Conservation (phyloP, 2,888 invertebrate genomes). For the Eumacrocentrus americanus region DNA sequence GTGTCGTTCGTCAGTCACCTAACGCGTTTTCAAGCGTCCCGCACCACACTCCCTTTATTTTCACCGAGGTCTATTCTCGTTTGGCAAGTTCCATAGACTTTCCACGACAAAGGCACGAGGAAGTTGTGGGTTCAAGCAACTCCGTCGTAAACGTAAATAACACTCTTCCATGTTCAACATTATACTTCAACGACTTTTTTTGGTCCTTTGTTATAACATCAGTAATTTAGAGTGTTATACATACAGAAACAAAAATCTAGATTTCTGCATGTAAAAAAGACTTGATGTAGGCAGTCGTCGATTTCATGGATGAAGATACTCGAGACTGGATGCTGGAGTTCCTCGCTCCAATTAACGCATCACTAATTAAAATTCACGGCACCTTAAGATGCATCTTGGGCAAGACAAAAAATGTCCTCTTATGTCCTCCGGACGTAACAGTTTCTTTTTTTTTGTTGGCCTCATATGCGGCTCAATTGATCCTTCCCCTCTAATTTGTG, state of each 20-base stretch:
- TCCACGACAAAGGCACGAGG: constrained; percentile 21
- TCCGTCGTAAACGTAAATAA: neutral
- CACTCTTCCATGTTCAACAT: neutral
- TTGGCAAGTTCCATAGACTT: constrained; percentile 39
- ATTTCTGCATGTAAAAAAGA: too few species aligned
- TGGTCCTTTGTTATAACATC: neutral
- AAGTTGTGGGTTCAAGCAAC: neutral
- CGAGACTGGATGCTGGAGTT: neutral
- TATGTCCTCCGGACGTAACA: constrained; percentile 1
- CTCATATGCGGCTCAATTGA: constrained; percentile 9
- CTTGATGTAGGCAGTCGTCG: neutral
- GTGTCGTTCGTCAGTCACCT: constrained; percentile 51
- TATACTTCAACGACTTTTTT: neutral
- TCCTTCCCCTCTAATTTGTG: constrained; percentile 6
- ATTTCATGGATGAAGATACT: neutral
- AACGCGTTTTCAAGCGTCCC: constrained; percentile 23
- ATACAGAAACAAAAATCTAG: neutral
- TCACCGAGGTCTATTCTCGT: constrained; percentile 48
- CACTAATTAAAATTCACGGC: constrained; percentile 34
- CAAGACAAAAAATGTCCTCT: constrained; percentile 14
- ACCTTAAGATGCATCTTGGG: constrained; percentile 29
- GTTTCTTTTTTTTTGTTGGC: constrained; percentile 7
- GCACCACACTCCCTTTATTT: constrained; percentile 40
- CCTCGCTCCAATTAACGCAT: constrained; percentile 26
- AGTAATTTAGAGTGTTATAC: neutral